phyloP scores from a whole-genome alignment of 1,140 invertebrate genomes.

The Platyura marginata region DNA sequence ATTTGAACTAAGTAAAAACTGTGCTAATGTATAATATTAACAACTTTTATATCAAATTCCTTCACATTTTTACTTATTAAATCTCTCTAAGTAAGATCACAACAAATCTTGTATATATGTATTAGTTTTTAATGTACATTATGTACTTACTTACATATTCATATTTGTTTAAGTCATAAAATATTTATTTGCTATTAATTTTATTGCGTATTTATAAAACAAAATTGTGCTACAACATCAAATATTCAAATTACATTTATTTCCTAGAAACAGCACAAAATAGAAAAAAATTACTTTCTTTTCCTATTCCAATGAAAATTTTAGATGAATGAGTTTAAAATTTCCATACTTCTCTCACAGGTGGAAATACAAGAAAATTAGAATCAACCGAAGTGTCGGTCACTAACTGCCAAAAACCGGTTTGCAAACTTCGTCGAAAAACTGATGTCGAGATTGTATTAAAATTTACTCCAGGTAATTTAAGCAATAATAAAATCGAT shows the following conservation, averaged over 20 bases:
- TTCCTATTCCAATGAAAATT: background rate
- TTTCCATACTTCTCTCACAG: background rate
- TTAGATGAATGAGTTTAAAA: background rate
- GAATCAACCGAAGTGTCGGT: slow-evolving; percentile 27
- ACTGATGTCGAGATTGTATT: slow-evolving; percentile 23
- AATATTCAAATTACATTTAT: no score
- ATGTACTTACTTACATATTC: no score
- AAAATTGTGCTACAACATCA: background rate
- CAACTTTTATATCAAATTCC: no score
- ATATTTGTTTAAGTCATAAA: no score
- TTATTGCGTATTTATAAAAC: background rate
- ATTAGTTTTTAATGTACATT: no score
- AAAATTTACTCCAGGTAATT: background rate
- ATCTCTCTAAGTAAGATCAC: no score
- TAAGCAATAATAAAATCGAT: no score
- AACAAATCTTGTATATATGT: no score
- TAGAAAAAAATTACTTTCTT: background rate
- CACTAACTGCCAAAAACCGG: slow-evolving; percentile 35
- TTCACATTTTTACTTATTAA: no score
- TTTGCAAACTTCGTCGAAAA: slow-evolving; percentile 42
- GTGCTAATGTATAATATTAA: no score
- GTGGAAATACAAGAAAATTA: slow-evolving; percentile 11
- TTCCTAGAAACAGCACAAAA: no score
- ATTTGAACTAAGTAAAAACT: no score
- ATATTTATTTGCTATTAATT: background rate